These are phyloP conservation scores for Gerosis bhagava DNA, from an alignment of 2,888 invertebrate genomes.

Conservation along the genomic window DNA sequence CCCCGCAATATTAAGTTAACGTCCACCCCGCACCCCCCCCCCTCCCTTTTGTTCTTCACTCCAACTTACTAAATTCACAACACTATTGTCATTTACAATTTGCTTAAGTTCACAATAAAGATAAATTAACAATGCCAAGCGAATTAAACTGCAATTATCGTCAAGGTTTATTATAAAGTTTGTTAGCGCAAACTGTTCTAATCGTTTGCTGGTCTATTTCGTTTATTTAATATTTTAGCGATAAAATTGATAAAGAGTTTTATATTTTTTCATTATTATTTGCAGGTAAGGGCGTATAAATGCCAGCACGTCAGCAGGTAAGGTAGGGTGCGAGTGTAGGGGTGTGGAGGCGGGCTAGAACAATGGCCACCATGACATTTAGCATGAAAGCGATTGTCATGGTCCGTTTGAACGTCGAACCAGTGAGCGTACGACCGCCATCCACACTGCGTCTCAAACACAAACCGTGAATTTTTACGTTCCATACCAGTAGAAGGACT, in stretches of 20 bases:
- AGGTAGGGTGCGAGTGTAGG: constrained; percentile 45
- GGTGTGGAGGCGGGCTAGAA: constrained; percentile 55
- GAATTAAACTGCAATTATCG: constrained; percentile 36
- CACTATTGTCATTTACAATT: constrained; percentile 55
- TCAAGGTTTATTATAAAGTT: background rate
- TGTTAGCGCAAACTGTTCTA: background rate
- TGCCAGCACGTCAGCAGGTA: constrained; percentile 64
- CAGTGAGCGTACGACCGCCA: constrained; percentile 66
- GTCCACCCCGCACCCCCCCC: constrained; percentile 47
- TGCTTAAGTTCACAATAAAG: constrained; percentile 50
- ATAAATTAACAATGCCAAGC: constrained; percentile 35
- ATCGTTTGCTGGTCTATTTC: constrained; percentile 14
- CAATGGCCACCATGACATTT: constrained; percentile 81
- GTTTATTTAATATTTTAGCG: constrained; percentile 2
- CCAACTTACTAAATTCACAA: constrained; percentile 50
- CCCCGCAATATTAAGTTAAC: constrained; percentile 76
- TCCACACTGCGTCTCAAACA: constrained; percentile 60
- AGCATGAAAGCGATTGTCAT: constrained; percentile 80
- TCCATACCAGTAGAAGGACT: too few relatives aligned
- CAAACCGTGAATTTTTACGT: constrained; percentile 36
- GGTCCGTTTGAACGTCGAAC: constrained; percentile 70
- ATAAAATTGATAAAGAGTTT: constrained; percentile 55
- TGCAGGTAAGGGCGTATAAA: constrained; percentile 65
- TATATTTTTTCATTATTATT: constrained; percentile 61
- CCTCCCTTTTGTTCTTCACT: constrained; percentile 44